Evolutionary conservation across 2,888 invertebrate species (phyloP), one percentile per base, ranked within the genome.

Genomic region (Malachius bipustulatus): DNA sequence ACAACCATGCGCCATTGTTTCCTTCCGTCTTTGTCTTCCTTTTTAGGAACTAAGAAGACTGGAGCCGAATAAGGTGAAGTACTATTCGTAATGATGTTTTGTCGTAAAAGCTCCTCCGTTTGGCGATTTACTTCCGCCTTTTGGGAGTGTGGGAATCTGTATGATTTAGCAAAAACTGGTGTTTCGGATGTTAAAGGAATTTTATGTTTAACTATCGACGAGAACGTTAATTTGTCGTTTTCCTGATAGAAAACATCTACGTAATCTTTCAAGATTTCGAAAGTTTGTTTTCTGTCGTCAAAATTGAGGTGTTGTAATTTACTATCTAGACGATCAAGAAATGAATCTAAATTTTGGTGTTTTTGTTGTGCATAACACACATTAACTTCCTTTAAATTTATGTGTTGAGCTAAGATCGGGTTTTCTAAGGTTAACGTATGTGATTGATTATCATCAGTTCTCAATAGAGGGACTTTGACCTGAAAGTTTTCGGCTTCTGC

Each of bases 1-100:
- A 28, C 11, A 8, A 28, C 29, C 29, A 28, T 28, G 8, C 29
- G 8, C 29, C 29, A 28, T 28, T 28, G 29, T 12, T 28, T 28
- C 10, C 10, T n/a, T 9, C 10, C 29, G 10, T 28, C 10, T n/a
- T 8, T 4, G 11, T n/a, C 11, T 28, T 28, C 29, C 29, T 28
- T 28, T n/a, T 28, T 28, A 6, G 29, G 29, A 28, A 28, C 6
- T 8, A 19, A n/a, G 24, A 19, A 19, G 24, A 19, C 24, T 19
- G 24, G 24, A 19, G 24, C 24, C 24, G 24, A 19, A 19, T 19
- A 19, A 19, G 24, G 24, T 6, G 24, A 19, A n/a, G 6, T 19
- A 19, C 24, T 19, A 6, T 19, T n/a, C 6, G 24, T 19, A n/a
- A 19, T 19, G 6, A 19, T 19, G 24, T n/a, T 19, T n/a, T 19